Evolutionary conservation across 2,888 invertebrate genomes (phyloP).

Genomic region (Eristalinus aeneus): DNA sequence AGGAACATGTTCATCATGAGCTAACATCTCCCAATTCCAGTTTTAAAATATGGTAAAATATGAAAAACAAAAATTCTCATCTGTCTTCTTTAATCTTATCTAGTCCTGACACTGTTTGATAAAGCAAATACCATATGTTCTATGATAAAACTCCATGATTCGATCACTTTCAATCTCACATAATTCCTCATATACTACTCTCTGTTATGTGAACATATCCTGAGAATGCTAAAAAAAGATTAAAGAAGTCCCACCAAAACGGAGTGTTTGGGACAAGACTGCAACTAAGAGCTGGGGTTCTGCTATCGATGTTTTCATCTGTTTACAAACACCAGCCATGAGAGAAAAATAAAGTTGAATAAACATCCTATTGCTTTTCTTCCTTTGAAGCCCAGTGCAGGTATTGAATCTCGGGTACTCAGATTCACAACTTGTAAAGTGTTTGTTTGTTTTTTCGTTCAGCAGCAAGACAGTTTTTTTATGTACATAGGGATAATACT

Average conservation of each 20-base stretch:
- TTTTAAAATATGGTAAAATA: not conserved
- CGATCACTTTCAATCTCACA: not conserved
- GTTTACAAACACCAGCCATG: no score
- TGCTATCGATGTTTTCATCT: no score
- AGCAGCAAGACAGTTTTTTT: no score
- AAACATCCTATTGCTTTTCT: no score
- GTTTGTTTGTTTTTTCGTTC: no score
- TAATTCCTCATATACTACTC: no score
- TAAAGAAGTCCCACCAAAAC: not conserved
- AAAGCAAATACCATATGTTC: not conserved
- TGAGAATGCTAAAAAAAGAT: not conserved
- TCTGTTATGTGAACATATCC: not conserved
- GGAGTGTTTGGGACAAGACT: not conserved
- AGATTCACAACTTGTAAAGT: no score
- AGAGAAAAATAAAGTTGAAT: no score
- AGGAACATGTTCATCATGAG: not conserved
- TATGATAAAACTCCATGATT: not conserved
- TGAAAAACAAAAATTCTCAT: not conserved
- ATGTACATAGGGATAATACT: no score
- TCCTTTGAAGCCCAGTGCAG: no score
- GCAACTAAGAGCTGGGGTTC: not conserved
- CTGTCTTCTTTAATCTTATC: not conserved
- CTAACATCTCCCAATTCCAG: not conserved
- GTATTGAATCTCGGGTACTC: no score
- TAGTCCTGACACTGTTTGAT: not conserved